phyloP scores from a whole-genome alignment of 2,888 invertebrate species.

The Bugula neritina region DNA sequence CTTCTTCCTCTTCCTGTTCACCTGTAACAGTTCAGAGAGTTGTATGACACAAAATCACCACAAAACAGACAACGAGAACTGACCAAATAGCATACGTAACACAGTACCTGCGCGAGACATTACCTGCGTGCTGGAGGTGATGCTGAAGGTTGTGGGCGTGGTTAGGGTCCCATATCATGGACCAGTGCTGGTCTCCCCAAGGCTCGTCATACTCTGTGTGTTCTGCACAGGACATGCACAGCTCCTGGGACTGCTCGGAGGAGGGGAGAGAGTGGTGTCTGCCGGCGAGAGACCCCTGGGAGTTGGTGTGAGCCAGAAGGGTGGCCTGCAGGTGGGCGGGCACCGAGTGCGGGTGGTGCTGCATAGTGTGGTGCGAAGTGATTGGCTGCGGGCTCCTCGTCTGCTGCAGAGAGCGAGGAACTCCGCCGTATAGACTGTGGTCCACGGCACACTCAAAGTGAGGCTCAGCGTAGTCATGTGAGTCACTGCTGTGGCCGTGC shows the following conservation, averaged over 20 bases:
- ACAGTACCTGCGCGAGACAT: no score
- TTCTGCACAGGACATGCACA: slow-evolving; percentile 21
- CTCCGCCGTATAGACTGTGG: slow-evolving; percentile 5
- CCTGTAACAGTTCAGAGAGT: neutral
- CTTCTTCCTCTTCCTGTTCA: neutral
- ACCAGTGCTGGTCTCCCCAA: slow-evolving; percentile 25
- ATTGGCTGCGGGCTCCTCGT: neutral
- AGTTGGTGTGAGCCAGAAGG: neutral
- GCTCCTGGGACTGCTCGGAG: slow-evolving; percentile 13
- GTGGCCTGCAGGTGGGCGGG: neutral
- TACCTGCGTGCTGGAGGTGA: neutral
- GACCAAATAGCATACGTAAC: no score
- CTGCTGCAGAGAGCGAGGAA: neutral
- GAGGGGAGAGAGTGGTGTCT: slow-evolving; percentile 17
- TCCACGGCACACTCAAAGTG: slow-evolving; percentile 4
- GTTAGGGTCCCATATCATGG: neutral
- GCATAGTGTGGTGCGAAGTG: neutral
- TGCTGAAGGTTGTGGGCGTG: neutral
- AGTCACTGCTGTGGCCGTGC: slow-evolving; percentile 25
- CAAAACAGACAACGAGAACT: no score
- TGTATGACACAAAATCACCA: no score
- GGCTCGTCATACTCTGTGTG: slow-evolving; percentile 27
- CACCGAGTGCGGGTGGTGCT: neutral
- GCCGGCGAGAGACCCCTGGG: neutral
- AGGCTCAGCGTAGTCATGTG: slow-evolving; percentile 24